Conservation (phyloP, 2,113 vertebrate species). For the Hypanus sabinus region DNA sequence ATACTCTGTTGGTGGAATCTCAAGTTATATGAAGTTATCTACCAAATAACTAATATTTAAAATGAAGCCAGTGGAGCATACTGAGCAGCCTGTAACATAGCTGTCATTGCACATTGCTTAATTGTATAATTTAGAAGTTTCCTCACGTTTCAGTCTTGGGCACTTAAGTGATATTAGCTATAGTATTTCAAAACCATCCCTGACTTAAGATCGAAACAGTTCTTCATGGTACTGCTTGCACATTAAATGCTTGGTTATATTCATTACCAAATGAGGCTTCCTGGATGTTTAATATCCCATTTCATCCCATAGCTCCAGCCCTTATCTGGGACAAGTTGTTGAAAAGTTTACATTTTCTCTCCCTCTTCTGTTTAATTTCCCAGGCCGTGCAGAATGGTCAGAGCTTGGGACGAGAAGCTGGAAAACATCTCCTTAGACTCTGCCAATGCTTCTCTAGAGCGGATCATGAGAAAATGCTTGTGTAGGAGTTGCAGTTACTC, state of each 20-base stretch:
- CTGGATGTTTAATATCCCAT: not conserved
- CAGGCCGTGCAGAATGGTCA: not conserved
- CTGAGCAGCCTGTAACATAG: not conserved
- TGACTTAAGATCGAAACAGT: not conserved
- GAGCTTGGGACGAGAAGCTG: not conserved
- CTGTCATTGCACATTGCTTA: slow-evolving; percentile 25
- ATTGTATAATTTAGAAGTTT: slow-evolving; percentile 32
- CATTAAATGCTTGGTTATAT: not conserved
- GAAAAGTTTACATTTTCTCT: not conserved
- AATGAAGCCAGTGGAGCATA: not conserved
- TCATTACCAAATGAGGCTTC: not conserved
- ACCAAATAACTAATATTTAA: slow-evolving; percentile 5
- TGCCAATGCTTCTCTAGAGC: not conserved
- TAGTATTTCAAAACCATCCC: slow-evolving; percentile 24
- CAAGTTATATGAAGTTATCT: not conserved
- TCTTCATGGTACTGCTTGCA: not conserved
- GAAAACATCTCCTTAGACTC: not conserved
- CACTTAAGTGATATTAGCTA: slow-evolving; percentile 28
- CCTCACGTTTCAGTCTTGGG: slow-evolving; percentile 4
- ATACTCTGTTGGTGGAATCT: not conserved
- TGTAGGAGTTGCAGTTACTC: not conserved
- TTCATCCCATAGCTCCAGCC: not conserved
- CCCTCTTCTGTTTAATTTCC: not conserved
- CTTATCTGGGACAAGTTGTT: not conserved
- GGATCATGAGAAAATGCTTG: not conserved